Evolutionary conservation across 1,140 invertebrate genomes (phyloP), one percentile per base, ranked within the genome.

Genomic region (Dermatophagoides farinae): DNA sequence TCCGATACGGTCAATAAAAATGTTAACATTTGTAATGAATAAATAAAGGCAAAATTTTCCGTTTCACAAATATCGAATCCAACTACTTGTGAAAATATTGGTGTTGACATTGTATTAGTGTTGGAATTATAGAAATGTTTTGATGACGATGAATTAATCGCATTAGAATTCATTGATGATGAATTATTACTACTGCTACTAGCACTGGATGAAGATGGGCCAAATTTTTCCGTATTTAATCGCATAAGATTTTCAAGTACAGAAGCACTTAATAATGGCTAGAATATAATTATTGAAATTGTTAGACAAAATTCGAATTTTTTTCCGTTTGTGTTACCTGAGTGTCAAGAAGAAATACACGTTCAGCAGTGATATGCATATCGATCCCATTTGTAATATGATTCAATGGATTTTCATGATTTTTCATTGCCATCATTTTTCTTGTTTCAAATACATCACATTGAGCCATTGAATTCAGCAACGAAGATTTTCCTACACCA

Each of bases 261-360:
- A 12, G 64, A 65, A 16, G 64, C 51, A 61, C 57, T 62, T 16
- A 63, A 22, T 20, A 65, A 22, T 12, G 64, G 61, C 61, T 64
- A 46, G 23, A 41, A 51, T 40, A n/a, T 8, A 55, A 55, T 38
- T 31, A 31, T 10, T 55, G 16, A 41, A 41, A 41, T 8, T 18
- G 18, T 18, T 11, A 44, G 16, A 10, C 53, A 55, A 58, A 44
- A 58, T 46, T 22, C n/a, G n/a, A n/a, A n/a, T n/a, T n/a, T n/a
- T n/a, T n/a, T 52, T 22, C 20, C 18, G 11, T 11, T n/a, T n/a
- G n/a, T n/a, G n/a, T n/a, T n/a, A 63, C 62, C 39, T 64, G 62
- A 39, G 52, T 57, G 57, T 64, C 62, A 0, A 64, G 41, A 0
- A 65, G 40, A 23, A 65, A 50, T 22, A 63, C 20, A 49, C 64